Evolutionary conservation across 2,888 invertebrate species (phyloP), one percentile per base, ranked within the genome.

Genomic region (Sphinx pinastri): DNA sequence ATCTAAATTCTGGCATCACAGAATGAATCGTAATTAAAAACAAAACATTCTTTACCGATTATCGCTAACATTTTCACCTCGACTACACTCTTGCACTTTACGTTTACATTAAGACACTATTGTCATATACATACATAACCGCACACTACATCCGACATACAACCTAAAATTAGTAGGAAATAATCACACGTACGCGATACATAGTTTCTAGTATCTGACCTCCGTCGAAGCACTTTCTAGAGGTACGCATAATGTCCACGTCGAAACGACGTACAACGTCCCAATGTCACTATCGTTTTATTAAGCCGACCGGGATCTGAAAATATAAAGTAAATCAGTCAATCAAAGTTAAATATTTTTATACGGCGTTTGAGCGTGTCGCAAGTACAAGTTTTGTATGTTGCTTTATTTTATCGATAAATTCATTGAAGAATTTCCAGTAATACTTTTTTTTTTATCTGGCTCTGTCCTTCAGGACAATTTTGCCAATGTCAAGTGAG

Each of bases 151-250:
- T 82, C 79, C 76, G 81, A 81, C 75, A 67, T 72, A 82, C 76
- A 81, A 87, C 79, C 85, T 88, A 69, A 88, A 83, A 88, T 89
- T 91, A 91, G 84, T 90, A 91, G 91, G 91, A 91, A 88, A 81
- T 78, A 79, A 82, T 81, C 81, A 81, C 83, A 77, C 76, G 74
- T 76, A 75, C 77, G 75, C 77, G 75, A 75, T 70, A 74, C 76
- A 73, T 74, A 75, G 79, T 79, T 80, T 74, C 73, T 73, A 60
- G 13, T 59, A 60, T 63, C 38, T 73, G 70, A 81, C 88, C 88
- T 84, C 89, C 89, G 88, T 91, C 91, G 91, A 91, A 92, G 91
- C 92, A 91, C 92, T 92, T 92, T 92, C 92, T 92, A 91, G 90
- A 87, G 90, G 88, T 79, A 75, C 63, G 70, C 74, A 60, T 70